Evolutionary conservation across 23 tunicate genomes (phyloP), one percentile per base, ranked within the genome.

Genomic region (Ascidia mentula): DNA sequence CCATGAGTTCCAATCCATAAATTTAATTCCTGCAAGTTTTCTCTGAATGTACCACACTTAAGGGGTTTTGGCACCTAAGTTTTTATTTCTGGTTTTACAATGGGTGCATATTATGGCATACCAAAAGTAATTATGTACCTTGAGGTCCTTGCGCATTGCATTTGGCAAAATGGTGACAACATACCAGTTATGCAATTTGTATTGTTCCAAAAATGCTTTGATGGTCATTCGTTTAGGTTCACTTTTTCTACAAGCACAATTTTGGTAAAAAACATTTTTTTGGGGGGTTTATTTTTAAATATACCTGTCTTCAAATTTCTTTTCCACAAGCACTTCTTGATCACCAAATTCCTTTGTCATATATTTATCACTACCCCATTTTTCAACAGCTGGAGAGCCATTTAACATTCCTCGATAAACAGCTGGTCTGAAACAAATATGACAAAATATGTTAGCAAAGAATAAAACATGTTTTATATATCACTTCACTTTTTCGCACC

Each of bases 1-100:
- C 98, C 98, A 31, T 84, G 76, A 69, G 93, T 84, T 38, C 98
- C 98, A 38, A 93, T 88, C 98, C 98, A 93, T 40, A 93, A 53
- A 76, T 93, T 93, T 46, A 88, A 81, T 77, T 93, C 98, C 40
- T 75, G 86, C 61, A 93, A 36, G 76, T 84, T 88, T 37, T 73
- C 42, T 30, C 83, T 40, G 40, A 93, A 80, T 5, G 98, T 42
- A 78, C 98, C 84, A 77, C 98, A 93, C 85, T 72, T 93, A 75
- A 93, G 60, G 28, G 90, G 93, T 45, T 88, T 88, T 34, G 98
- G 98, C 33, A 84, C 78, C 95, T 89, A 36, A n/a, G n/a, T n/a
- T n/a, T n/a, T n/a, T n/a, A n/a, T n/a, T n/a, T n/a, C n/a, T n/a
- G n/a, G n/a, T n/a, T 71, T n/a, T 37, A 37, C 18, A n/a, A 37